phyloP scores from a whole-genome alignment of 2,888 invertebrate species.

The Drosophila gaucha region DNA sequence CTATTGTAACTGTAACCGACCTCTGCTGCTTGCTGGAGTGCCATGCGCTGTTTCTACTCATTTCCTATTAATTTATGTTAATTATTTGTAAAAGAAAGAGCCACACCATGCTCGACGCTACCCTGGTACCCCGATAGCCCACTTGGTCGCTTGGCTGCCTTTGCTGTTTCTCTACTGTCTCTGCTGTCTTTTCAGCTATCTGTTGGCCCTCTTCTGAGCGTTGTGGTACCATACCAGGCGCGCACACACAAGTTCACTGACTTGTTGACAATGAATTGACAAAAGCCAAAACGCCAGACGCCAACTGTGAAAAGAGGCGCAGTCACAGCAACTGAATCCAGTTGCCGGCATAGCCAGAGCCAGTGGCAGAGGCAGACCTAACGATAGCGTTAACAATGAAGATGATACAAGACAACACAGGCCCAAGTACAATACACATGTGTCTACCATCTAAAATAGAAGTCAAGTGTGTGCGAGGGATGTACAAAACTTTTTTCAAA shows the following conservation, averaged over 20 bases:
- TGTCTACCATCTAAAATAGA: constrained; percentile 26
- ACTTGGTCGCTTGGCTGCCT: constrained; percentile 39
- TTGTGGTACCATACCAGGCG: constrained; percentile 34
- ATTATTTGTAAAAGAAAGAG: constrained; percentile 73
- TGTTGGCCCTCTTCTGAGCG: constrained; percentile 36
- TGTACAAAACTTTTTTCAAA: not conserved
- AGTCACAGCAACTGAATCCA: constrained; percentile 27
- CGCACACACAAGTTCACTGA: constrained; percentile 68
- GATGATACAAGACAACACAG: constrained; percentile 62
- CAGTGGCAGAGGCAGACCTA: constrained; percentile 1
- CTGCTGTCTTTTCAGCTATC: constrained; percentile 6
- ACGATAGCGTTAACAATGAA: constrained; percentile 49
- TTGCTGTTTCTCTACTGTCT: constrained; percentile 3
- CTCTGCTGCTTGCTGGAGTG: constrained; percentile 25
- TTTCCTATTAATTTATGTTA: constrained; percentile 77
- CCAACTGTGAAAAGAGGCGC: constrained; percentile 37
- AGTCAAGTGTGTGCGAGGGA: constrained; percentile 32
- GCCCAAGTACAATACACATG: constrained; percentile 56
- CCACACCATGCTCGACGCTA: constrained; percentile 49
- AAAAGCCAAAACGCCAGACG: constrained; percentile 61
- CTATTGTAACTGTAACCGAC: constrained; percentile 60
- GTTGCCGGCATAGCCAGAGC: not conserved
- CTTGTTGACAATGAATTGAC: constrained; percentile 78
- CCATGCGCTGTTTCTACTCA: constrained; percentile 59
- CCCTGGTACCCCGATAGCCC: constrained; percentile 38